Base-by-base conservation (phyloP, 2,113 vertebrate species). In the Garra rufa region DNA sequence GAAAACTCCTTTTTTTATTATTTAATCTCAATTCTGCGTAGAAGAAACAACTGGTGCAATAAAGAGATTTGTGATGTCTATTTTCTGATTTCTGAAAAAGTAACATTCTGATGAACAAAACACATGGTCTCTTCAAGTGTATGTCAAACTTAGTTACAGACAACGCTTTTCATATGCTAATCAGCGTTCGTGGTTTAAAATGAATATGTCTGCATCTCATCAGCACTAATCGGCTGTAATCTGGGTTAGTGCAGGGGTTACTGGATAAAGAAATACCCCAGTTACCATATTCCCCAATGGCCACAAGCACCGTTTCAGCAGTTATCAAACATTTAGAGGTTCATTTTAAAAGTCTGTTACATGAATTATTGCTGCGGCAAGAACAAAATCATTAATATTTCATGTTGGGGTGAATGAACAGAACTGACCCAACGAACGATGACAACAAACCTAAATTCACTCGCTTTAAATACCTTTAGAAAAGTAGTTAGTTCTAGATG, bases 251-350 rank as follows among this genome's bases (percentile, higher is more conserved):
- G 15, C 46, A 41, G 61, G 11, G 46, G 79, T 67, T n/a, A 48
- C 17, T 21, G 61, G 24, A 44, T 26, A 55, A 11, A 44, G 24
- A 63, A 70, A 77, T 57, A 26, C 48, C 24, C 57, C 43, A 30
- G 77, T 52, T 69, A 34, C 63, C 6, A 70, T 41, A 41, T 30
- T 55, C 21, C 30, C 28, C 7, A 41, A 10, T 69, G 63, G 46
- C 44, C 3, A 8, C 10, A 5, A 52, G 17, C 61, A 63, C 76
- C 34, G 4, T 79, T 79, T 67, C 5, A 50, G 48, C 74, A 10
- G 17, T 81, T 81, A 81, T 81, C 28, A 81, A 81, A 81, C 79
- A 81, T 81, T 81, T 69, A 81, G 7, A 69, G 44, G 44, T 50
- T 44, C 63, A 69, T 81, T 81, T 67, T 81, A 65, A 81, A 81